These are phyloP conservation scores for Spongilla lacustris DNA, from an alignment of 37 sponge, comb jelly and placozoan species.

Conservation along the genomic window DNA sequence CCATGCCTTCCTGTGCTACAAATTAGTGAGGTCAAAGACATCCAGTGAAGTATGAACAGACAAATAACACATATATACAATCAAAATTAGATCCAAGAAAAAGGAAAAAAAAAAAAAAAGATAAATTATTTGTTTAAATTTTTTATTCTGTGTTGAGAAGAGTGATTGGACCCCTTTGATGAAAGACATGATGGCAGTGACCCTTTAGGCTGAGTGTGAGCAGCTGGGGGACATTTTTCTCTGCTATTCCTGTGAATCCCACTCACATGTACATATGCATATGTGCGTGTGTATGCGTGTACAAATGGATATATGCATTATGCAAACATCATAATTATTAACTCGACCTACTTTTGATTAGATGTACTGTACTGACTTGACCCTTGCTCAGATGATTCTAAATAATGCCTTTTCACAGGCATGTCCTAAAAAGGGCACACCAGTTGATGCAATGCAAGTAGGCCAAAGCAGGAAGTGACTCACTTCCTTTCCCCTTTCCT, in stretches of 20 bases:
- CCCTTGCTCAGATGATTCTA: conserved; percentile 1
- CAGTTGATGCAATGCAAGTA: neutral
- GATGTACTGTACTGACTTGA: neutral
- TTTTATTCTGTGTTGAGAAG: neutral
- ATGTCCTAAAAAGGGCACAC: neutral
- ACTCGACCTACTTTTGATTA: neutral
- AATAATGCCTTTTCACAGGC: conserved; percentile 29
- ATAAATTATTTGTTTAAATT: neutral
- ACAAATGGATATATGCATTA: neutral
- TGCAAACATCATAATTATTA: neutral
- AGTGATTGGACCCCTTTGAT: neutral
- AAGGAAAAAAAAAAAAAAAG: neutral
- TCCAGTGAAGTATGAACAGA: neutral
- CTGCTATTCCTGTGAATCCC: neutral
- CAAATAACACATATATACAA: neutral
- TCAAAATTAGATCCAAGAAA: neutral
- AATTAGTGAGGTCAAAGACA: neutral
- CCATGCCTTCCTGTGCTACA: too few species aligned
- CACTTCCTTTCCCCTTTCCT: conserved; percentile 3
- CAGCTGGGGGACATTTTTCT: neutral
- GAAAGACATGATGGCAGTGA: neutral
- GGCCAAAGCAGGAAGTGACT: conserved; percentile 5
- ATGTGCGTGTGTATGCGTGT: conserved; percentile 9
- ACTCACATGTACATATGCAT: neutral
- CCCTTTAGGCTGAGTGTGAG: neutral